Evolutionary conservation across 2,888 invertebrate genomes (phyloP).

Genomic region (Nemoura dubitans): DNA sequence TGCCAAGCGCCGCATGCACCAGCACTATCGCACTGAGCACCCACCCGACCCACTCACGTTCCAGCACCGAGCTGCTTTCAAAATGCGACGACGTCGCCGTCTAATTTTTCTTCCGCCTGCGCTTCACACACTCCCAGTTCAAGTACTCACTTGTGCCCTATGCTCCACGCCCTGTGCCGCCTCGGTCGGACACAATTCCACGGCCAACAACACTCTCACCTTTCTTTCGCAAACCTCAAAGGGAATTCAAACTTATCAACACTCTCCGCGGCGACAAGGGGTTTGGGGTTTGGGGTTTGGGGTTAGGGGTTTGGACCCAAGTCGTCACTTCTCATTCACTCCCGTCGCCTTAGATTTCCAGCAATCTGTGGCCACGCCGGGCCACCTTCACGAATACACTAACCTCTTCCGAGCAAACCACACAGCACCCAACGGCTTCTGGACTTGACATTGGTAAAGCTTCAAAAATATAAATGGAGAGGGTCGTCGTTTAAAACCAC

Average conservation of each 20-base stretch:
- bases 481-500: neutral
- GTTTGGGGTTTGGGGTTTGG: too few relatives aligned
- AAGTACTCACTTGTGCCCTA: neutral
- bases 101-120: too few relatives aligned
- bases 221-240: neutral
- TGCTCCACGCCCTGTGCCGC: neutral
- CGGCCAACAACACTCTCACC: neutral
- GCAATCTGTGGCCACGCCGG: too few relatives aligned
- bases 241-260: slow-evolving; percentile 1
- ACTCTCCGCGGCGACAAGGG: neutral
- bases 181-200: neutral
- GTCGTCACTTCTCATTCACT: neutral
- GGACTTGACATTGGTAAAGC: neutral
- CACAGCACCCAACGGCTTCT: neutral
- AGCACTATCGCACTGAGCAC: neutral
- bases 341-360: neutral
- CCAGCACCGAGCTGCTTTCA: neutral
- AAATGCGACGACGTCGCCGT: too few relatives aligned
- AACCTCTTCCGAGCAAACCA: too few relatives aligned
- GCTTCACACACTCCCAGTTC: neutral
- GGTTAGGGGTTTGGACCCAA: too few relatives aligned
- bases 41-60: neutral
- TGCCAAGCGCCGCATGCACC: too few relatives aligned
- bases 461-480: neutral
- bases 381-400: too few relatives aligned